A percentile compares a stretch with the other conserved stretches of the same genome.
These are phyloP conservation scores for Ethmia dodecea DNA, from an alignment of 2,888 invertebrate genomes.

Conservation along the genomic window DNA sequence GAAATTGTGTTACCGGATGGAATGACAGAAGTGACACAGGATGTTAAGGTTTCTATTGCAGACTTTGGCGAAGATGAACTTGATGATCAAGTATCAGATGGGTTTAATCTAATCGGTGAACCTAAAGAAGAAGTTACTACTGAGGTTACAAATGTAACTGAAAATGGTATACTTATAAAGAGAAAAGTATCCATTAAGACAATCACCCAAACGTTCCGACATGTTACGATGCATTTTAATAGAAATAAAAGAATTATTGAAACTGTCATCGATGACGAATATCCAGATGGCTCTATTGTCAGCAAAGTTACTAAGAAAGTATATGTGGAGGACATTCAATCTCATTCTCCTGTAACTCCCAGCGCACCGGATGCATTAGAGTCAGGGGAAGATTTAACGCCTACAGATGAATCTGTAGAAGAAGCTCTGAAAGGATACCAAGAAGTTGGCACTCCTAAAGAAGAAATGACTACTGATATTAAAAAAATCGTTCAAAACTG, in stretches of 20 bases:
- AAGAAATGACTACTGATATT: slow-evolving; percentile 12
- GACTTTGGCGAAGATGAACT: slow-evolving; percentile 34
- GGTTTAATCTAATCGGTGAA: slow-evolving; percentile 23
- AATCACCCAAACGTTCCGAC: slow-evolving; percentile 49
- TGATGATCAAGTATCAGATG: no score
- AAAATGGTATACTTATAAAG: slow-evolving; percentile 15
- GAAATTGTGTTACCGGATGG: slow-evolving; percentile 55
- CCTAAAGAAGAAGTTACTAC: slow-evolving; percentile 16
- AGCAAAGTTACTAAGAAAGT: slow-evolving; percentile 28
- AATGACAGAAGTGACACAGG: slow-evolving; percentile 59
- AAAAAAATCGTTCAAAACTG: slow-evolving; percentile 7
- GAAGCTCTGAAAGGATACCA: slow-evolving; percentile 21
- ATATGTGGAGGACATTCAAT: slow-evolving; percentile 21
- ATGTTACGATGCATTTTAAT: slow-evolving; percentile 31
- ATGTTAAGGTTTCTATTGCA: slow-evolving; percentile 54
- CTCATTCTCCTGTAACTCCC: slow-evolving; percentile 6
- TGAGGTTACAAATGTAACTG: slow-evolving; percentile 13
- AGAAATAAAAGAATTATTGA: slow-evolving; percentile 56
- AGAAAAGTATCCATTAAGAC: slow-evolving; percentile 56
- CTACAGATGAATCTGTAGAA: slow-evolving; percentile 28
- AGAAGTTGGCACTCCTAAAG: slow-evolving; percentile 25
- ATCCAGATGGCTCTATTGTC: slow-evolving; percentile 48
- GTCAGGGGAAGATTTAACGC: slow-evolving; percentile 25
- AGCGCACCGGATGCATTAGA: no score
- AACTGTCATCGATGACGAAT: slow-evolving; percentile 53